Evolutionary conservation across 2,797 vertebrate genomes (phyloP).

Genomic region (Esox masquinongy): DNA sequence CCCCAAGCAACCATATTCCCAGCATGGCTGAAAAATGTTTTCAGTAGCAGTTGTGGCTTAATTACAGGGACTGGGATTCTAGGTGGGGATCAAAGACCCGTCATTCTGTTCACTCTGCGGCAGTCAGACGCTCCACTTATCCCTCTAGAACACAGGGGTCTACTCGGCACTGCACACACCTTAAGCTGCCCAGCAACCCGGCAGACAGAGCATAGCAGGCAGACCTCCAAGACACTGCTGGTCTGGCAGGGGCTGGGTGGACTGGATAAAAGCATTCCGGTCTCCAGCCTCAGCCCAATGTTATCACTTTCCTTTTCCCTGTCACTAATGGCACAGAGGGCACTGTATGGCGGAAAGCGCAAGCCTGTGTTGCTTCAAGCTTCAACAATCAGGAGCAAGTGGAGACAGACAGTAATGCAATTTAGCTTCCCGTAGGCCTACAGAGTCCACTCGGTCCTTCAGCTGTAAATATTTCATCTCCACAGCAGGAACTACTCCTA

Average conservation of each 20-base stretch:
- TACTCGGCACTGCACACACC: conserved; percentile 35
- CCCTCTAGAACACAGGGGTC: conserved; percentile 50
- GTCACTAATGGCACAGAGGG: conserved; percentile 57
- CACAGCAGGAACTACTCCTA: conserved; percentile 31
- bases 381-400: conserved; percentile 24
- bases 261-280: conserved; percentile 60
- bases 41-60: conserved; percentile 25
- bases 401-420: conserved; percentile 38
- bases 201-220: conserved; percentile 28
- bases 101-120: conserved; percentile 33
- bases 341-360: conserved; percentile 24
- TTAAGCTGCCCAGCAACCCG: conserved; percentile 39
- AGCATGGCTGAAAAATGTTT: conserved; percentile 5
- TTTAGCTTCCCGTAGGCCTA: conserved; percentile 28
- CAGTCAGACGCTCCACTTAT: conserved; percentile 35
- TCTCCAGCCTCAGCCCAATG: conserved; percentile 30
- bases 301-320: conserved; percentile 56
- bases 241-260: conserved; percentile 18
- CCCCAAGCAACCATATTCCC: neutral
- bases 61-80: conserved; percentile 49
- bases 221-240: conserved; percentile 32
- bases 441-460: conserved; percentile 29
- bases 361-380: conserved; percentile 50
- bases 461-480: conserved; percentile 65
- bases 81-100: conserved; percentile 55